Conservation (phyloP, 1,140 invertebrate species). For the Aleiodes sp. region DNA sequence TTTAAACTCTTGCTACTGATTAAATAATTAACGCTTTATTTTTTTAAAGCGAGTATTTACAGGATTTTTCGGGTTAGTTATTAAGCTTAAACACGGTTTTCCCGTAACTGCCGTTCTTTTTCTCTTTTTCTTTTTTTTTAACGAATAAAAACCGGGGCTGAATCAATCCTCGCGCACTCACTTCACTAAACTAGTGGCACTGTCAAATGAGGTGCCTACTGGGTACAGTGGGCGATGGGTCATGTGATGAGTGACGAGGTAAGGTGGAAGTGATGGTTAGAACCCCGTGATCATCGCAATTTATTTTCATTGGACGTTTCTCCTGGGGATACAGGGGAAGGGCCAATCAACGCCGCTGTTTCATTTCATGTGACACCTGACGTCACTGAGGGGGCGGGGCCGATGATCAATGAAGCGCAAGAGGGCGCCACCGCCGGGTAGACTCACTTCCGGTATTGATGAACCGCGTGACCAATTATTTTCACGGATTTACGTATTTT, state of each 20-base stretch:
- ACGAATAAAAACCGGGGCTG: constrained; percentile 22
- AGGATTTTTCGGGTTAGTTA: constrained; percentile 55
- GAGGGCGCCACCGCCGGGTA: not conserved
- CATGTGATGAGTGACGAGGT: constrained; percentile 72
- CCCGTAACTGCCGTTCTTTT: too few relatives aligned
- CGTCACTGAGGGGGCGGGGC: not conserved
- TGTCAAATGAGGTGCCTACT: constrained; percentile 79
- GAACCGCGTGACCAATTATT: constrained; percentile 11
- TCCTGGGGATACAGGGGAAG: not conserved
- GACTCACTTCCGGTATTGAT: not conserved
- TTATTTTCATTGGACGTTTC: constrained; percentile 46
- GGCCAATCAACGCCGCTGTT: constrained; percentile 46
- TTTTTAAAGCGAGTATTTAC: constrained; percentile 67
- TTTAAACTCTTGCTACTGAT: too few relatives aligned
- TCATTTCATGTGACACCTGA: constrained; percentile 48
- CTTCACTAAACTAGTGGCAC: constrained; percentile 72
- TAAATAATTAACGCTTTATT: too few relatives aligned
- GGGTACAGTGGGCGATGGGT: constrained; percentile 68
- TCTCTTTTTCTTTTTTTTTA: too few relatives aligned
- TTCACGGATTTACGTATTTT: too few relatives aligned
- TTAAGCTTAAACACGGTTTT: constrained; percentile 62
- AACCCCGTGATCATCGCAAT: constrained; percentile 16
- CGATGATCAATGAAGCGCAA: too few relatives aligned
- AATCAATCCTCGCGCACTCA: constrained; percentile 72
- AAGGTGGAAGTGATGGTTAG: constrained; percentile 40